These are phyloP conservation scores for Hyla sarda DNA, from an alignment of 2,113 vertebrate genomes.

Conservation along the genomic window DNA sequence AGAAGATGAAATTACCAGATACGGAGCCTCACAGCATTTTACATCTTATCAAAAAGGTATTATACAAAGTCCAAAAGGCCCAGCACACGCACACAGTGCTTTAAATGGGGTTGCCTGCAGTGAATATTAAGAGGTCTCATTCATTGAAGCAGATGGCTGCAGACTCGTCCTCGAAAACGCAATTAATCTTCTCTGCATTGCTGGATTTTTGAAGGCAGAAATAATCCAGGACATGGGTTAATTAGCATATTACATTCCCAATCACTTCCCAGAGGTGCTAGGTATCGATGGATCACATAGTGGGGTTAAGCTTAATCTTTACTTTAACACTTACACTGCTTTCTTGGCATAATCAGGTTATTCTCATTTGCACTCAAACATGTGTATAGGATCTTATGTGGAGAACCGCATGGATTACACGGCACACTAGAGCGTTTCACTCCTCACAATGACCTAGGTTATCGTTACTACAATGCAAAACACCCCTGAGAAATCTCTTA, in stretches of 20 bases:
- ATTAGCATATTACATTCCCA: background rate
- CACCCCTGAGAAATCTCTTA: too few species aligned
- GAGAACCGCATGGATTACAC: background rate
- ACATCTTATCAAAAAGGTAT: background rate
- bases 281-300: background rate
- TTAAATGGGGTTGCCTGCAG: background rate
- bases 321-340: background rate
- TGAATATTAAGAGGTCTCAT: constrained; percentile 1
- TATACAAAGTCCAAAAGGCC: background rate
- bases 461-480: too few species aligned
- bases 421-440: background rate
- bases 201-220: background rate
- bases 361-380: background rate
- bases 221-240: background rate
- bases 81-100: background rate
- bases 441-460: too few species aligned
- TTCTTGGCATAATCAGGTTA: background rate
- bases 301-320: background rate
- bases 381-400: background rate
- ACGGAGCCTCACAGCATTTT: background rate
- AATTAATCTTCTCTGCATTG: constrained; percentile 10
- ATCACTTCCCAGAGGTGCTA: background rate
- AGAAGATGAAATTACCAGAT: background rate
- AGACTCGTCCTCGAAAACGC: background rate
- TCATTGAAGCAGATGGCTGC: background rate